phyloP scores from a whole-genome alignment of 2,797 vertebrate species.

The Linurgus olivaceus region DNA sequence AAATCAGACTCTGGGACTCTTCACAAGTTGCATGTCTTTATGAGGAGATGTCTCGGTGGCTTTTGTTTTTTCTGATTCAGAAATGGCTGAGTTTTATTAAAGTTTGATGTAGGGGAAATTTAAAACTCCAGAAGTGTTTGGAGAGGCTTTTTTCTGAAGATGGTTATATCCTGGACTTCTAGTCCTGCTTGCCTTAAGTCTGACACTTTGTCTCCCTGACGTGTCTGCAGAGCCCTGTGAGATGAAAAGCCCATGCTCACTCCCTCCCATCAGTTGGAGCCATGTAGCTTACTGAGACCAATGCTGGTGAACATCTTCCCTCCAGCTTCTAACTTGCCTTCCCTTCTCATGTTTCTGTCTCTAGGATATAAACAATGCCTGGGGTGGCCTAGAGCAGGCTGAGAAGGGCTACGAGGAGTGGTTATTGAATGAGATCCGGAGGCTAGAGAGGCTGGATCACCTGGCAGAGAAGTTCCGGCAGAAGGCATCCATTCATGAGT shows the following conservation, averaged over 20 bases:
- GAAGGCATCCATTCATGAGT: constrained; percentile 96
- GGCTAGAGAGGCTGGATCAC: constrained; percentile 95
- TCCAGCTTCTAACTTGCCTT: not conserved
- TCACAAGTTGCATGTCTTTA: not conserved
- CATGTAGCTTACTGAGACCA: not conserved
- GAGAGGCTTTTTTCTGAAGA: not conserved
- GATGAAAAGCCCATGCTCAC: not conserved
- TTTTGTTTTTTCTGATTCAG: not conserved
- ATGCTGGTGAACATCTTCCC: not conserved
- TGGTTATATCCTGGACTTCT: not conserved
- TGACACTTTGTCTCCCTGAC: not conserved
- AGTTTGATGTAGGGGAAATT: not conserved
- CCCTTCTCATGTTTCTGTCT: not conserved
- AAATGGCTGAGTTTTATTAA: not conserved
- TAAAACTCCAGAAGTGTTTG: not conserved
- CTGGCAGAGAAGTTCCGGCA: constrained; percentile 97
- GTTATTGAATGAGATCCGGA: constrained; percentile 95
- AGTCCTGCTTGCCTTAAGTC: not conserved
- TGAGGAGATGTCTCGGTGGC: not conserved
- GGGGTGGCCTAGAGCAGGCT: constrained; percentile 92
- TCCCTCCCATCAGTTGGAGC: not conserved
- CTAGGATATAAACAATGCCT: constrained; percentile 95
- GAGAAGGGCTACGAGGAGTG: constrained; percentile 99
- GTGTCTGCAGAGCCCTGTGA: not conserved
- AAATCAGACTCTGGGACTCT: not conserved